Evolutionary conservation across 2,888 invertebrate genomes (phyloP).

Genomic region (Pristionchus fissidentatus): DNA sequence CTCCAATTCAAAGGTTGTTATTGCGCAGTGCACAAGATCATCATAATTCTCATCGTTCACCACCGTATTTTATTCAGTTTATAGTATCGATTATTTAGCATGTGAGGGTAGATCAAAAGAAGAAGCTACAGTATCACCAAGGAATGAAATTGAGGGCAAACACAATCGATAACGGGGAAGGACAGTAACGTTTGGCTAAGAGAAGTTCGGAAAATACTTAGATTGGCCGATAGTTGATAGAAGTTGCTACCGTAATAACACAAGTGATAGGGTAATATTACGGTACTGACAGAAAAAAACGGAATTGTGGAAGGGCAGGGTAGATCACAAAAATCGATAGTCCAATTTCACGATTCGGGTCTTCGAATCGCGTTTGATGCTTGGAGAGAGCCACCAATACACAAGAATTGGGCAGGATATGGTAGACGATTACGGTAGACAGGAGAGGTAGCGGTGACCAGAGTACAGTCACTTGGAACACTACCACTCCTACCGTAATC

Average conservation of each 20-base stretch:
- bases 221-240: conserved; percentile 12
- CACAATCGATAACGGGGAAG: background rate
- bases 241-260: conserved; percentile 1
- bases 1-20: no score
- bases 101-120: conserved; percentile 9
- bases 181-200: conserved; percentile 3
- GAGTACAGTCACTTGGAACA: background rate
- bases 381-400: conserved; percentile 22
- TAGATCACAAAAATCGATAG: conserved; percentile 9
- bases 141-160: background rate
- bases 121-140: conserved; percentile 20
- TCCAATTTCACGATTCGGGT: conserved; percentile 25
- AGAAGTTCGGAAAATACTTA: background rate
- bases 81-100: background rate
- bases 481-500: conserved; percentile 12
- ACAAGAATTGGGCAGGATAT: conserved; percentile 15
- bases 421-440: conserved; percentile 12
- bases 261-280: background rate
- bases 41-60: background rate
- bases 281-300: background rate
- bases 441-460: conserved; percentile 20
- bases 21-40: no score
- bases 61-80: conserved; percentile 30
- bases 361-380: conserved; percentile 15
- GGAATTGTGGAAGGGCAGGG: background rate